phyloP scores from a whole-genome alignment of 2,113 vertebrate species.

The Glaucidium brasilianum region DNA sequence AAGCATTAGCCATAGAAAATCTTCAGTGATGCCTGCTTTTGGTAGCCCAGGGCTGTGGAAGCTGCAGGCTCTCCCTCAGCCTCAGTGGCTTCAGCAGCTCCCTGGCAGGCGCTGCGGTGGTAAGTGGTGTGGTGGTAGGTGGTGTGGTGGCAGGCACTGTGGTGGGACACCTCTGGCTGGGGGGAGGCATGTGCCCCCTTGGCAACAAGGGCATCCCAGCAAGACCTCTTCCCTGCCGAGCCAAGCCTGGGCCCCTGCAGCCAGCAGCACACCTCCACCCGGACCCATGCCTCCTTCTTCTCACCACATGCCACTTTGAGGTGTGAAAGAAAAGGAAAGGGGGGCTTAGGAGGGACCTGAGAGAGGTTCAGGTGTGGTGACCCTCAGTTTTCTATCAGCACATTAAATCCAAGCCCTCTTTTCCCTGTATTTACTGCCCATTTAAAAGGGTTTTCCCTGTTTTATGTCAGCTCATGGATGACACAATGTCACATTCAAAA shows the following conservation, averaged over 20 bases:
- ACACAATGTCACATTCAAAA: conserved; percentile 39
- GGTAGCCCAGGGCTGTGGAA: background rate
- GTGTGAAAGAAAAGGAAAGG: background rate
- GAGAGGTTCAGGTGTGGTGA: background rate
- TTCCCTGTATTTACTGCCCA: background rate
- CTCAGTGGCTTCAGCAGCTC: background rate
- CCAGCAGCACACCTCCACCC: background rate
- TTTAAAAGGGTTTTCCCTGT: background rate
- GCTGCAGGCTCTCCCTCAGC: background rate
- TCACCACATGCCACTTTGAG: background rate
- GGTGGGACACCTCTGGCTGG: background rate
- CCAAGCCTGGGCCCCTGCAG: background rate
- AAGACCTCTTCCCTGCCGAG: rapidly evolving
- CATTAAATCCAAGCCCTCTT: background rate
- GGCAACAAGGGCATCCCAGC: rapidly evolving
- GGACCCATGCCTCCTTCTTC: background rate
- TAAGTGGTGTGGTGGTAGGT: background rate
- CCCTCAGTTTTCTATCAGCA: background rate
- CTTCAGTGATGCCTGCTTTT: background rate
- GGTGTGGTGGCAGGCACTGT: background rate
- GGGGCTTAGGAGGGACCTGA: background rate
- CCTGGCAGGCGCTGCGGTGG: background rate
- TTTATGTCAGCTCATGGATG: conserved; percentile 21
- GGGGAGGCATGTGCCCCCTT: background rate
- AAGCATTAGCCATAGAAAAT: background rate